Conservation (phyloP, 1,140 invertebrate species). For the Arion vulgaris region DNA sequence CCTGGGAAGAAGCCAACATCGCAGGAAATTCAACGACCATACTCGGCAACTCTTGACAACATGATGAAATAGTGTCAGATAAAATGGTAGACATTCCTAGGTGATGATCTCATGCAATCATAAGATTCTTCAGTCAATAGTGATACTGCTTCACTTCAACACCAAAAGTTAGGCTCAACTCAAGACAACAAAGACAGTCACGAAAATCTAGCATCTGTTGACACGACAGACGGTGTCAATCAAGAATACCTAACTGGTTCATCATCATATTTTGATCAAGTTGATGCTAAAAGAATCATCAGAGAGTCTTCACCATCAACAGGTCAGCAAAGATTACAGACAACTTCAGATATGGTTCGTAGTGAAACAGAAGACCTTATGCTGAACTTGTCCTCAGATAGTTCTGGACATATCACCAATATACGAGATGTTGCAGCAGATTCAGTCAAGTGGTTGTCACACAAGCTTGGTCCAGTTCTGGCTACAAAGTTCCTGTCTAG, state of each 20-base stretch:
- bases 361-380: constrained; percentile 70
- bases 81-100: neutral
- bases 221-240: neutral
- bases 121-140: neutral
- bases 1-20: neutral
- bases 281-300: neutral
- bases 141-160: neutral
- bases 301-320: neutral
- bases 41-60: neutral
- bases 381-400: constrained; percentile 54
- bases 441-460: constrained; percentile 91
- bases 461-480: constrained; percentile 94
- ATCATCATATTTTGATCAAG: constrained; percentile 4
- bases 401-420: constrained; percentile 62
- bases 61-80: neutral
- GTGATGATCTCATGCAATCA: neutral
- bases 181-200: neutral
- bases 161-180: neutral
- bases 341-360: constrained; percentile 57
- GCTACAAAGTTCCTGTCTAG: constrained; percentile 91
- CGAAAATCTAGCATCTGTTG: neutral
- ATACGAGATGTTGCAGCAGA: constrained; percentile 93
- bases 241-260: neutral
- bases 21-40: neutral
- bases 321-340: neutral